These are phyloP conservation scores for Syngnathus floridae DNA, from an alignment of 2,113 vertebrate genomes.

Conservation along the genomic window DNA sequence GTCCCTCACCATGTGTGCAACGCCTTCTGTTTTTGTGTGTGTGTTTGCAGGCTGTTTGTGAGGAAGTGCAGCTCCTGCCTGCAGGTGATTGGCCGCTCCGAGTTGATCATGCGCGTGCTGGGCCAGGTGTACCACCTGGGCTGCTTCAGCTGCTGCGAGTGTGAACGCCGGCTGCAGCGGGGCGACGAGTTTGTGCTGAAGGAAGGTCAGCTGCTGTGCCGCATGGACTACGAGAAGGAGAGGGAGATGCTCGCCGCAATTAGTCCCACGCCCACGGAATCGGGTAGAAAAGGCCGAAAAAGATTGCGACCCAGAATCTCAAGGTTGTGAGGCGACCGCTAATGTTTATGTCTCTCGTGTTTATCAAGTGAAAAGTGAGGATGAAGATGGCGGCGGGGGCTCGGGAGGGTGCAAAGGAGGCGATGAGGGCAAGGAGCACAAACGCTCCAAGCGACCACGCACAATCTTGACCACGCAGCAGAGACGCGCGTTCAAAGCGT, in stretches of 20 bases:
- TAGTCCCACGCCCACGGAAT: slow-evolving; percentile 81
- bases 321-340: too few species aligned
- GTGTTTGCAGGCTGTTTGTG: slow-evolving; percentile 75
- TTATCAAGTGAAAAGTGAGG: slow-evolving; percentile 82
- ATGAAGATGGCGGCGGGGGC: slow-evolving; percentile 76
- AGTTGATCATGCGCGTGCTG: slow-evolving; percentile 85
- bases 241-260: slow-evolving; percentile 83
- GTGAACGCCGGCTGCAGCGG: slow-evolving; percentile 80
- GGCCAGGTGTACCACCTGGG: slow-evolving; percentile 84
- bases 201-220: slow-evolving; percentile 84
- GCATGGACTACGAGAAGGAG: slow-evolving; percentile 87
- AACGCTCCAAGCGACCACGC: slow-evolving; percentile 82
- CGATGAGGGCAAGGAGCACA: slow-evolving; percentile 81
- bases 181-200: slow-evolving; percentile 89
- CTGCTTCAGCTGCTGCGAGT: slow-evolving; percentile 89
- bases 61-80: slow-evolving; percentile 84
- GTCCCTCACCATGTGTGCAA: slow-evolving; percentile 1
- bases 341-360: background rate
- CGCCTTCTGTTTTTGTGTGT: slow-evolving; percentile 13
- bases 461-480: slow-evolving; percentile 89
- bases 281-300: slow-evolving; percentile 55
- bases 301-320: too few species aligned
- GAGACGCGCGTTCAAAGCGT: slow-evolving; percentile 85
- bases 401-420: slow-evolving; percentile 72
- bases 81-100: slow-evolving; percentile 79